Percentiles rank a stretch among this genome's conserved stretches.
These are phyloP conservation scores for Xanthostigma xanthostigma DNA, from an alignment of 2,888 invertebrate genomes.

Conservation along the genomic window DNA sequence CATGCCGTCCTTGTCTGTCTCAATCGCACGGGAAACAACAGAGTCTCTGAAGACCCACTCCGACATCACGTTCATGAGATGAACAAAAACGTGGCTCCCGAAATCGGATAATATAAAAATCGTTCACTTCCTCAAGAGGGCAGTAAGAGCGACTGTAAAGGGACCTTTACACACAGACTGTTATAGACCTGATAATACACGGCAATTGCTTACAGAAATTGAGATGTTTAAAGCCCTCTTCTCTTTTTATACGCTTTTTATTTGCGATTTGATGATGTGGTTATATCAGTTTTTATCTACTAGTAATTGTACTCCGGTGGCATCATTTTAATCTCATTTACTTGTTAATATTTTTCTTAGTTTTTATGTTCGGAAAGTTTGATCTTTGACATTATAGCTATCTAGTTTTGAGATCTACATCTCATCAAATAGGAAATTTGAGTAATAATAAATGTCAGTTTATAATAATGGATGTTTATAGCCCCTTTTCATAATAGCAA, in stretches of 20 bases:
- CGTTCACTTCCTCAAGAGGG: constrained; percentile 20
- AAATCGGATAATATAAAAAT: constrained; percentile 23
- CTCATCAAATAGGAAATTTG: no score
- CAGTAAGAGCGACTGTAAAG: constrained; percentile 9
- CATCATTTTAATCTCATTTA: no score
- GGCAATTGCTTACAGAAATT: no score
- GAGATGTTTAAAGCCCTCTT: background rate
- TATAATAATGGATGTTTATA: no score
- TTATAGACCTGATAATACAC: no score
- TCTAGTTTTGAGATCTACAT: no score
- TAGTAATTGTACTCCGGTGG: background rate
- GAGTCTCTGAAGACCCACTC: constrained; percentile 14
- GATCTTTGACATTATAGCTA: no score
- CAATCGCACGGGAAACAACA: background rate
- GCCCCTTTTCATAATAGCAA: no score
- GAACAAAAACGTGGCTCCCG: constrained; percentile 21
- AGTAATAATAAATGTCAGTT: no score
- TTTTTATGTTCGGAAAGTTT: no score
- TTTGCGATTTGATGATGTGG: constrained; percentile 6
- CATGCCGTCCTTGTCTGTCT: constrained; percentile 7
- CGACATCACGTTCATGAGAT: constrained; percentile 22
- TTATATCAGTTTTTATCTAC: constrained; percentile 4
- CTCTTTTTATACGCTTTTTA: constrained; percentile 9
- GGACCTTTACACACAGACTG: background rate
- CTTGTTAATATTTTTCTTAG: no score